Base-by-base conservation (phyloP, 2,797 vertebrate genomes). In the Limosa lapponica region DNA sequence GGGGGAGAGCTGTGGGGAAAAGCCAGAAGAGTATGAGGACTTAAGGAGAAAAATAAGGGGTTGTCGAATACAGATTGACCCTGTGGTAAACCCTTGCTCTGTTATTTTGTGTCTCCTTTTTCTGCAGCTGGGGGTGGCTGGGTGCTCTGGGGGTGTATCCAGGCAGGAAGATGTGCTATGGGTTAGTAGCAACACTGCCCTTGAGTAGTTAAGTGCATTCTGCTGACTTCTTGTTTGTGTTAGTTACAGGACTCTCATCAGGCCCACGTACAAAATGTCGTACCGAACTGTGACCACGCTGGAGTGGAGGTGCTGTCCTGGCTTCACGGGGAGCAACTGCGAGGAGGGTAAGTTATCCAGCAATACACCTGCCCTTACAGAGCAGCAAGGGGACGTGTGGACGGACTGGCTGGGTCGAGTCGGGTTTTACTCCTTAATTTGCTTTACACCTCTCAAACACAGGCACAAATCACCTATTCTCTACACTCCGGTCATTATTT, bases 221-320 rank as follows among this genome's bases (percentile, higher is more conserved):
- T 78, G 6, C 94, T 98, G 96, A 98, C 41, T 77, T 49, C 52
- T 83, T 87, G 54, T 72, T 95, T 98, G 98, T 97, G 97, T 96
- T 98, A 99, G 99, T 98, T 99, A 99, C 98, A 99, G 99, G 98
- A 99, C 99, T 51, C 93, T 99, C 93, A 97, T 99, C 97, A 98
- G 99, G 88, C 99, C 99, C 20, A 98, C 98, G 0, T 99, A 99
- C 98, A 99, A 98, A 96, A 98, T 99, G 86, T 98, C 99, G 64
- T 99, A 99, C 97, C 98, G 99, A 93, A 99, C 99, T 7, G 98
- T 99, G 96, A 99, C 99, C 0, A 98, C 98, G 2, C 98, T 99
- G 97, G 99, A 99, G 97, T 99, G 99, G 99, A 98, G 98, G 71
- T 99, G 99, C 98, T 99, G 99, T 83, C 99, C 99, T 7, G 99